phyloP scores from a whole-genome alignment of 1,140 invertebrate genomes.

The Brachionus sp. region DNA sequence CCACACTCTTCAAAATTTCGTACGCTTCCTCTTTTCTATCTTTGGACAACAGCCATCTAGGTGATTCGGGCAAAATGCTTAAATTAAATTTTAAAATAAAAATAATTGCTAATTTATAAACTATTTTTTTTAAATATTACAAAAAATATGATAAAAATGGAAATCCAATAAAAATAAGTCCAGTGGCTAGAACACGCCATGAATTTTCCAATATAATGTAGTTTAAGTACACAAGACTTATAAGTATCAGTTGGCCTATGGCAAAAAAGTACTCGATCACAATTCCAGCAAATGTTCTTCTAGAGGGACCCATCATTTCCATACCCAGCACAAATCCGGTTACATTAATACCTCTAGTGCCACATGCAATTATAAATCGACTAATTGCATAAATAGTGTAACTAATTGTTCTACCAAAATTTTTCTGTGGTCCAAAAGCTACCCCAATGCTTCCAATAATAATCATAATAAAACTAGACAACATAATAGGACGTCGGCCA shows the following conservation, averaged over 20 bases:
- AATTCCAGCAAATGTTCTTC: slow-evolving; percentile 27
- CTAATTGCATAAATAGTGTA: neutral
- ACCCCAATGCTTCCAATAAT: neutral
- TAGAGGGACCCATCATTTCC: slow-evolving; percentile 11
- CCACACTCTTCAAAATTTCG: slow-evolving; percentile 49
- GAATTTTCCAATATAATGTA: neutral
- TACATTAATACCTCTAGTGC: slow-evolving; percentile 32
- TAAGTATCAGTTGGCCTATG: slow-evolving; percentile 33
- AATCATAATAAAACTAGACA: slow-evolving; percentile 31
- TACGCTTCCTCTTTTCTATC: slow-evolving; percentile 50
- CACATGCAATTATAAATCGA: slow-evolving; percentile 36
- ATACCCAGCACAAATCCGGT: slow-evolving; percentile 45
- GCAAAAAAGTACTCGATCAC: slow-evolving; percentile 46
- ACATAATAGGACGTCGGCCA: slow-evolving; percentile 38
- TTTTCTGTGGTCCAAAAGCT: slow-evolving; percentile 28
- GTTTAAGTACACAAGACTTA: slow-evolving; percentile 19
- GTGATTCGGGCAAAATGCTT: slow-evolving; percentile 53
- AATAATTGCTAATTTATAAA: too few species aligned
- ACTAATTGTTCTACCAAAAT: neutral
- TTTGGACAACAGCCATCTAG: slow-evolving; percentile 52
- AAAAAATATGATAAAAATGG: slow-evolving; percentile 44
- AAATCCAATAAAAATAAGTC: neutral
- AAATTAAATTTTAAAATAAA: neutral
- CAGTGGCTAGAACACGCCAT: neutral
- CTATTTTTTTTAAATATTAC: neutral